These are phyloP conservation scores for Corythucha ciliata DNA, from an alignment of 2,888 invertebrate genomes.

Conservation along the genomic window DNA sequence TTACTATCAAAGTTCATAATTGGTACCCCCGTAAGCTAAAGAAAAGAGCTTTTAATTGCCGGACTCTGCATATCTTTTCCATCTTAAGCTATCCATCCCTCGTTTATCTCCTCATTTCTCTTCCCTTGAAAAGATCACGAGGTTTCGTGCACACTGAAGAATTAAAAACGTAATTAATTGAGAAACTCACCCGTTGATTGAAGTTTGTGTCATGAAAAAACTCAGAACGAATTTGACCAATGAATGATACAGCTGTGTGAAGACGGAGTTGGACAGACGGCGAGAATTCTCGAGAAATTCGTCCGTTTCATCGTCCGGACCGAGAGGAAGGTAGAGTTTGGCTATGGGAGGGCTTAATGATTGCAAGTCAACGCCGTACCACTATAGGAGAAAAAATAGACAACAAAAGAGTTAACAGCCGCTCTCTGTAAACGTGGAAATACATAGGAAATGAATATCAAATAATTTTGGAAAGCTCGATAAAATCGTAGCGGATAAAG, in stretches of 20 bases:
- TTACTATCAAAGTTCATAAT: too few species aligned
- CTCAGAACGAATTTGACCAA: slow-evolving; percentile 74
- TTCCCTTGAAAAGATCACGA: slow-evolving; percentile 25
- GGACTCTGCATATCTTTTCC: too few species aligned
- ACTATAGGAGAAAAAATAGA: slow-evolving; percentile 47
- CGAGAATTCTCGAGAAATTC: slow-evolving; percentile 62
- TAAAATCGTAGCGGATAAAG: too few species aligned
- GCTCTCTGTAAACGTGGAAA: too few species aligned
- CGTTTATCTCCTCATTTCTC: too few species aligned
- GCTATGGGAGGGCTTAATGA: slow-evolving; percentile 48
- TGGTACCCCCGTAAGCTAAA: too few species aligned
- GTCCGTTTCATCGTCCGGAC: slow-evolving; percentile 63
- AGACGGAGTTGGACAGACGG: slow-evolving; percentile 73
- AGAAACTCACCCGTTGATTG: slow-evolving; percentile 81
- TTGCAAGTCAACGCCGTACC: slow-evolving; percentile 58
- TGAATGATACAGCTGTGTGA: slow-evolving; percentile 84
- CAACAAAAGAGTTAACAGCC: too few species aligned
- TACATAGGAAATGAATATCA: too few species aligned
- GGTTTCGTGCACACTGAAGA: slow-evolving; percentile 26
- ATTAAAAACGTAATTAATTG: slow-evolving; percentile 3
- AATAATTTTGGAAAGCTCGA: too few species aligned
- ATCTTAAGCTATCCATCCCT: too few species aligned
- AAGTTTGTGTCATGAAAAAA: slow-evolving; percentile 88
- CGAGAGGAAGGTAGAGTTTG: slow-evolving; percentile 54
- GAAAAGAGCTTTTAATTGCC: too few species aligned